phyloP scores from a whole-genome alignment of 2,797 vertebrate species.

The Novumbra hubbsi region DNA sequence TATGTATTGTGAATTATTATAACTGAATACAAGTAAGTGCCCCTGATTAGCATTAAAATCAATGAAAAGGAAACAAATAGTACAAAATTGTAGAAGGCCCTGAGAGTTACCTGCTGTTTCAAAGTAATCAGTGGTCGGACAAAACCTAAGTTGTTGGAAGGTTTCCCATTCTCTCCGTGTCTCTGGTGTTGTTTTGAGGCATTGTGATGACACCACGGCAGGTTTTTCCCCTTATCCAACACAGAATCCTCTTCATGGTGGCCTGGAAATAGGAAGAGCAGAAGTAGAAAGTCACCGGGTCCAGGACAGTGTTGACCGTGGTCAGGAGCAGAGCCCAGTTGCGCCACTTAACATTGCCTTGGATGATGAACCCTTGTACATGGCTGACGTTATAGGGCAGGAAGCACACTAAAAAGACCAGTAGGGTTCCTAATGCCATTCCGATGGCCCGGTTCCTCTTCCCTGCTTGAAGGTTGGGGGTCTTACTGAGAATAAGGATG shows the following conservation, averaged over 20 bases:
- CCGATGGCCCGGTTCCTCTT: constrained; percentile 76
- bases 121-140: not conserved
- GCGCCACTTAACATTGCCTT: constrained; percentile 66
- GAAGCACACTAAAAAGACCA: constrained; percentile 76
- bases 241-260: constrained; percentile 24
- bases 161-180: not conserved
- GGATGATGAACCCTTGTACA: constrained; percentile 63
- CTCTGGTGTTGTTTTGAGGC: not conserved
- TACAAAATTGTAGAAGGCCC: not conserved
- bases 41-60: no score
- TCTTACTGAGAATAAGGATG: constrained; percentile 71
- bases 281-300: constrained; percentile 78
- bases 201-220: not conserved
- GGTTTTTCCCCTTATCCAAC: not conserved
- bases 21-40: no score
- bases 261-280: constrained; percentile 58
- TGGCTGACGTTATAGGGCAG: constrained; percentile 79
- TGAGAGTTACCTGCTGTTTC: not conserved
- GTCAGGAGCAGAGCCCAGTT: constrained; percentile 70
- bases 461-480: constrained; percentile 57
- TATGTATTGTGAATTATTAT: no score
- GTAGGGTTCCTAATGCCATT: constrained; percentile 75
- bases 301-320: constrained; percentile 79
- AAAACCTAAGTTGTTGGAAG: not conserved
- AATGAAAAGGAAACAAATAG: no score